A percentile compares a stretch with the other conserved stretches of the same genome.
phyloP scores from a whole-genome alignment of 2,888 invertebrate species.

The Trissolcus brochymenae region DNA sequence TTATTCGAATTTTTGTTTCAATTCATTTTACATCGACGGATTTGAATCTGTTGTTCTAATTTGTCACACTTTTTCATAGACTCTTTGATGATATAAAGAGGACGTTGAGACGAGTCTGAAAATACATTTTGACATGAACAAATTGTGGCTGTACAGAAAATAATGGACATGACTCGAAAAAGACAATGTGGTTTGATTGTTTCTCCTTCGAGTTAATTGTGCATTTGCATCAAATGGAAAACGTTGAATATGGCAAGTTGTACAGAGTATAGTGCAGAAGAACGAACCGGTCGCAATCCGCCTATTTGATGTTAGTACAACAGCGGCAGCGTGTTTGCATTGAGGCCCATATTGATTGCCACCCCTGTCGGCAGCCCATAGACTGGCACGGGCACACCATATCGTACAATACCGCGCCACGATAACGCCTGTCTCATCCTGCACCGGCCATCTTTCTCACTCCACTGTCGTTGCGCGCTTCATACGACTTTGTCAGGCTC shows the following conservation, averaged over 20 bases:
- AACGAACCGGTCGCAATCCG: slow-evolving; percentile 73
- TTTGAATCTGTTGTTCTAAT: slow-evolving; percentile 18
- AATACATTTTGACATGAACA: background rate
- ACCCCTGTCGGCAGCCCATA: slow-evolving; percentile 73
- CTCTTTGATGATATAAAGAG: background rate
- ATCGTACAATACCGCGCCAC: slow-evolving; percentile 65
- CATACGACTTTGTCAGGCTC: slow-evolving; percentile 39
- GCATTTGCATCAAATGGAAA: slow-evolving; percentile 59
- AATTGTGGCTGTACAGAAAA: no score
- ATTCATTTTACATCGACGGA: slow-evolving; percentile 25
- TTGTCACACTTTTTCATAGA: background rate
- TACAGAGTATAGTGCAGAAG: slow-evolving; percentile 66
- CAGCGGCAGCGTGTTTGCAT: slow-evolving; percentile 76
- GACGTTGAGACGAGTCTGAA: background rate
- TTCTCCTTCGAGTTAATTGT: slow-evolving; percentile 28
- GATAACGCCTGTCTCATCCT: slow-evolving; percentile 52
- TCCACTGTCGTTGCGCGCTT: slow-evolving; percentile 22
- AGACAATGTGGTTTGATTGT: slow-evolving; percentile 7
- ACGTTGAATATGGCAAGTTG: slow-evolving; percentile 65
- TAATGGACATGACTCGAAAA: no score
- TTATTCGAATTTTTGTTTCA: slow-evolving; percentile 30
- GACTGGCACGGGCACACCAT: slow-evolving; percentile 67
- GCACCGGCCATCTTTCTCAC: slow-evolving; percentile 49
- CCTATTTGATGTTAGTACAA: slow-evolving; percentile 77
- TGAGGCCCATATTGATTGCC: slow-evolving; percentile 77